A percentile compares a stretch with the other conserved stretches of the same genome.
Evolutionary conservation across 2,113 vertebrate species (phyloP).

Genomic region (Jacana jacana): DNA sequence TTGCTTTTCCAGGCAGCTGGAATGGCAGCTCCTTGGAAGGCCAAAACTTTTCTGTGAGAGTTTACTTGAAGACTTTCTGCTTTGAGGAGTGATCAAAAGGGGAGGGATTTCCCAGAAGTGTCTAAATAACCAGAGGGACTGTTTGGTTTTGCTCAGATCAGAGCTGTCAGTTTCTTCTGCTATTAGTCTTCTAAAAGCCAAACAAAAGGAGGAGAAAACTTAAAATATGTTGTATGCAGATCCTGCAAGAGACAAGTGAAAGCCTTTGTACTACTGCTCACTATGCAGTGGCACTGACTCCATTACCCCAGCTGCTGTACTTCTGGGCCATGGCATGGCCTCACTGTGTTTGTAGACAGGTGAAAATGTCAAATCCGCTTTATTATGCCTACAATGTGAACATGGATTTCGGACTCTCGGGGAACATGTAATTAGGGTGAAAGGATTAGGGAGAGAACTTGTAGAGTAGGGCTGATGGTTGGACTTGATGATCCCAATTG

Average conservation of each 20-base stretch:
- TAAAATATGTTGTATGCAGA: neutral
- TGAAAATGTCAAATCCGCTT: neutral
- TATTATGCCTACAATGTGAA: neutral
- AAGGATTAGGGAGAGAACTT: too few relatives aligned
- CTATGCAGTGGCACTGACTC: accelerated
- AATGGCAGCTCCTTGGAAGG: neutral
- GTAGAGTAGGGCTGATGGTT: too few relatives aligned
- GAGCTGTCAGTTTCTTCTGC: neutral
- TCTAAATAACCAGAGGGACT: neutral
- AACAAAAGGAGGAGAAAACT: neutral
- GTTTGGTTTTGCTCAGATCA: neutral
- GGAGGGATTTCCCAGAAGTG: neutral
- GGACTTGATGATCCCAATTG: too few relatives aligned
- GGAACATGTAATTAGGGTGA: neutral
- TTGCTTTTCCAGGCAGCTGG: neutral
- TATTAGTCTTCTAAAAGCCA: neutral
- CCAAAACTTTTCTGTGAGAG: neutral
- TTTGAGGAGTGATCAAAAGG: neutral
- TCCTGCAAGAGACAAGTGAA: neutral
- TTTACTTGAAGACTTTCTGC: neutral
- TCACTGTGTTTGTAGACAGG: neutral
- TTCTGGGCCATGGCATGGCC: neutral
- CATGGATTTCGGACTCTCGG: neutral
- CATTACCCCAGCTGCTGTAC: neutral
- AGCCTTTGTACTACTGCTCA: neutral